These are phyloP conservation scores for Carpatolechia fugitivella DNA, from an alignment of 2,888 invertebrate genomes.

Conservation along the genomic window DNA sequence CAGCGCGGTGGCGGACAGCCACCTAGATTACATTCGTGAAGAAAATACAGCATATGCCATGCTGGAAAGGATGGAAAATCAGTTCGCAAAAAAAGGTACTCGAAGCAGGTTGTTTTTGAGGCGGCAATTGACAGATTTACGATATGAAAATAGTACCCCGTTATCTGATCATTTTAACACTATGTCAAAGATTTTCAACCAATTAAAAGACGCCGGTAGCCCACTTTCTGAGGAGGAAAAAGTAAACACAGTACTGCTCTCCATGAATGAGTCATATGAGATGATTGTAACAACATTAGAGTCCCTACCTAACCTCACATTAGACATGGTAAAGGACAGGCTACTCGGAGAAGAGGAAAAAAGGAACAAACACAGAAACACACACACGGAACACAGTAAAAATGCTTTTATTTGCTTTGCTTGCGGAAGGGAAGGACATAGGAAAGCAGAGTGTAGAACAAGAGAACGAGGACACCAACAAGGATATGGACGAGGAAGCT, in stretches of 20 bases:
- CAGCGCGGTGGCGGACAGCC: not conserved
- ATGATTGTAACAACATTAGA: constrained; percentile 1
- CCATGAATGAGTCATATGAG: constrained; percentile 9
- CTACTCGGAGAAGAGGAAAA: constrained; percentile 17
- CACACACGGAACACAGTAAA: not conserved
- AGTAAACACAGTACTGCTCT: constrained; percentile 5
- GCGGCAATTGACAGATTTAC: not conserved
- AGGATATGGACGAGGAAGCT: not conserved
- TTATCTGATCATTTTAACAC: not conserved
- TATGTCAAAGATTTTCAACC: not conserved
- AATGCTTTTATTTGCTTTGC: not conserved
- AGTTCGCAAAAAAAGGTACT: not conserved
- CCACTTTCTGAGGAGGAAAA: constrained; percentile 8
- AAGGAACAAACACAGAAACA: not conserved
- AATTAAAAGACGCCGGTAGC: not conserved
- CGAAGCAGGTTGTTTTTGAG: not conserved
- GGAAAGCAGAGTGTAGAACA: constrained; percentile 9
- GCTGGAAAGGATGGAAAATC: not conserved
- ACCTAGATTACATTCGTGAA: not conserved
- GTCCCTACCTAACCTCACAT: not conserved
- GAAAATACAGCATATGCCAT: not conserved
- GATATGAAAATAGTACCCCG: too few relatives aligned
- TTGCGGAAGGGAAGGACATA: constrained; percentile 7
- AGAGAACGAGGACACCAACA: not conserved
- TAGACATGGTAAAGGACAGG: constrained; percentile 14